These are phyloP conservation scores for rat (Rattus norvegicus) DNA, from an alignment of 2,113 vertebrate genomes.

Conservation along the genomic window DNA sequence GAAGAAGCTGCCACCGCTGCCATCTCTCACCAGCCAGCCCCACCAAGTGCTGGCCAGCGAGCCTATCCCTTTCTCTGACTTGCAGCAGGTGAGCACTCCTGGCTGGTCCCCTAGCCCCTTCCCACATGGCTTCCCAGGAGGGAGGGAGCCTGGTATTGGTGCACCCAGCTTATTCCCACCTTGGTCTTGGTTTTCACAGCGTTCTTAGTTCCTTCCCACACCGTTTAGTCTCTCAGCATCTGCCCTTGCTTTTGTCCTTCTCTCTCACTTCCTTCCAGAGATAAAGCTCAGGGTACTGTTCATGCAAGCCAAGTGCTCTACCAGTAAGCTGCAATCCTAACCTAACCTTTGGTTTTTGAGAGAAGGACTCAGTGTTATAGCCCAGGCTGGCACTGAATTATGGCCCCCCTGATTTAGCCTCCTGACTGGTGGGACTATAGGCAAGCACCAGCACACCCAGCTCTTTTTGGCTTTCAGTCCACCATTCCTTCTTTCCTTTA, in stretches of 20 bases:
- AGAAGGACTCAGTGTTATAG: not conserved
- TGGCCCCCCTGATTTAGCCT: not conserved
- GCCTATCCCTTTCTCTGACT: conserved; percentile 93
- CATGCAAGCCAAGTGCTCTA: not conserved
- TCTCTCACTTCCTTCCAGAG: not conserved
- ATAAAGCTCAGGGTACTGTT: not conserved
- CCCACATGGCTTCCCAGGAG: not conserved
- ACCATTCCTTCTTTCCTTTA: not conserved
- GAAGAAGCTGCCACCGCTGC: conserved; percentile 93
- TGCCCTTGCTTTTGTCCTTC: not conserved
- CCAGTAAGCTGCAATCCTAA: not conserved
- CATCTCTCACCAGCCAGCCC: conserved; percentile 95
- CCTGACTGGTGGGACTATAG: not conserved
- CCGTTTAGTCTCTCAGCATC: not conserved
- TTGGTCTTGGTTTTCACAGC: not conserved
- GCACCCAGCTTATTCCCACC: not conserved
- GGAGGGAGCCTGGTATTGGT: not conserved
- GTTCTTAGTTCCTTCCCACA: not conserved
- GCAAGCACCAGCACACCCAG: not conserved
- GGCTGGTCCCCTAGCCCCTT: not conserved
- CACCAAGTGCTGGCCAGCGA: conserved; percentile 97
- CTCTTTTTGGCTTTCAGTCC: conserved; percentile 9
- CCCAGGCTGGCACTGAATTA: not conserved
- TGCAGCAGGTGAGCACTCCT: conserved; percentile 92
- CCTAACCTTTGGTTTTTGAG: not conserved